These are phyloP conservation scores for Crenuchus spilurus DNA, from an alignment of 2,797 vertebrate species.

Conservation along the genomic window DNA sequence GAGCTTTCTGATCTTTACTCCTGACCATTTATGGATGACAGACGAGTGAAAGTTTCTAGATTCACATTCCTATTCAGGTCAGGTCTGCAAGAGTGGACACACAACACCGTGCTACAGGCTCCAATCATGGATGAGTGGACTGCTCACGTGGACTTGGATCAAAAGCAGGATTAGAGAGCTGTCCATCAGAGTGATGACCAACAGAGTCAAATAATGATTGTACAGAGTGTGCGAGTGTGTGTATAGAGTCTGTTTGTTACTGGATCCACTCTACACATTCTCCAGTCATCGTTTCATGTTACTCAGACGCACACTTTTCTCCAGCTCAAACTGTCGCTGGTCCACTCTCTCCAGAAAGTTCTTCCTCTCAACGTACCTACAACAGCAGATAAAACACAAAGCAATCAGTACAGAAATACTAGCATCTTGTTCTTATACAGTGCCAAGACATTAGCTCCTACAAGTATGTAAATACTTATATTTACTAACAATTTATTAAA, in stretches of 20 bases:
- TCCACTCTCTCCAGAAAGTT: slow-evolving; percentile 96
- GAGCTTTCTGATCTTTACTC: neutral
- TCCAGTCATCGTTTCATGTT: slow-evolving; percentile 89
- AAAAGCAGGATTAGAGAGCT: neutral
- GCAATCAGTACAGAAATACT: slow-evolving; percentile 22
- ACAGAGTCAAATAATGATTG: neutral
- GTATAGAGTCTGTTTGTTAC: slow-evolving; percentile 2
- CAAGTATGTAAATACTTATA: too few species aligned
- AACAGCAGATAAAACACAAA: slow-evolving; percentile 48
- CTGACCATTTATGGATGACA: neutral
- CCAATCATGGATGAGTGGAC: neutral
- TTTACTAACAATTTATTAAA: too few species aligned
- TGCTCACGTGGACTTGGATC: neutral
- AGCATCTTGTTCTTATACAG: neutral
- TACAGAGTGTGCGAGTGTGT: slow-evolving; percentile 20
- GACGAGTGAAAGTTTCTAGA: neutral
- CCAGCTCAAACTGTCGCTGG: slow-evolving; percentile 94
- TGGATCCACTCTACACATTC: neutral
- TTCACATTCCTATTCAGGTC: neutral
- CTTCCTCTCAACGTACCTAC: slow-evolving; percentile 94
- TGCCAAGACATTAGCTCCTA: too few species aligned
- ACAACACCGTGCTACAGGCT: neutral
- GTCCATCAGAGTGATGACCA: neutral
- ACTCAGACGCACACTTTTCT: slow-evolving; percentile 87
- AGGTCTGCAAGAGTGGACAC: neutral